Evolutionary conservation across 2,888 invertebrate genomes (phyloP).

Genomic region (Diabrotica balteata): DNA sequence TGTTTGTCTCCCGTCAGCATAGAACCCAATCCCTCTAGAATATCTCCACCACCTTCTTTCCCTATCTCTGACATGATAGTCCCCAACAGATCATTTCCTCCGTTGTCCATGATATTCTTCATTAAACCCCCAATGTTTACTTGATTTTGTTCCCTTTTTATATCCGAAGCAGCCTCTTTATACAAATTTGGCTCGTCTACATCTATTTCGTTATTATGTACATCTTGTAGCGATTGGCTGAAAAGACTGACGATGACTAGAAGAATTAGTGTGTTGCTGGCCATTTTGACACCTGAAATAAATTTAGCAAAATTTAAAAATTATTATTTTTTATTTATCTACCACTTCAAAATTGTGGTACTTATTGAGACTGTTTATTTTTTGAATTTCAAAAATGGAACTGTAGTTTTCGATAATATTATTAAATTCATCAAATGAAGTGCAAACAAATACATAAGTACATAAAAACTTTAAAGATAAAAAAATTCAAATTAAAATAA

Average conservation of each 20-base stretch:
- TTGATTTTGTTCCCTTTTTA: conserved; percentile 63
- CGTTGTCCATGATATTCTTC: conserved; percentile 73
- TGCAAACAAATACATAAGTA: no score
- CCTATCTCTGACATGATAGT: conserved; percentile 42
- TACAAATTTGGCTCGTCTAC: conserved; percentile 63
- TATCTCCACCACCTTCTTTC: conserved; percentile 39
- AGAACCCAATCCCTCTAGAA: conserved; percentile 43
- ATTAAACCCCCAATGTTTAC: conserved; percentile 70
- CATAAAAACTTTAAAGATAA: no score
- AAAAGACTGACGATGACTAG: conserved; percentile 45
- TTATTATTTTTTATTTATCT: no score
- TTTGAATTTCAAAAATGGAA: no score
- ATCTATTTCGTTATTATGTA: conserved; percentile 55
- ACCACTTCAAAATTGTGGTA: no score
- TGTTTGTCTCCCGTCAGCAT: conserved; percentile 28
- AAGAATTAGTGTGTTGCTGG: conserved; percentile 32
- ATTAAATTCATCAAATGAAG: no score
- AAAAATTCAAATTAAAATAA: no score
- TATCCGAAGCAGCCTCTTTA: conserved; percentile 64
- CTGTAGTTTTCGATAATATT: no score
- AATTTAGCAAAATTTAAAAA: no score
- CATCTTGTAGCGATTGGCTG: conserved; percentile 39
- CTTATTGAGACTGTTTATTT: no score
- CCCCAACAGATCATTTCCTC: conserved; percentile 63
- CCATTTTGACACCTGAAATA: conserved; percentile 34